A percentile compares a stretch with the other conserved stretches of the same genome.
phyloP scores from a whole-genome alignment of 2,888 invertebrate species.

The Tanytarsus gracilentus region DNA sequence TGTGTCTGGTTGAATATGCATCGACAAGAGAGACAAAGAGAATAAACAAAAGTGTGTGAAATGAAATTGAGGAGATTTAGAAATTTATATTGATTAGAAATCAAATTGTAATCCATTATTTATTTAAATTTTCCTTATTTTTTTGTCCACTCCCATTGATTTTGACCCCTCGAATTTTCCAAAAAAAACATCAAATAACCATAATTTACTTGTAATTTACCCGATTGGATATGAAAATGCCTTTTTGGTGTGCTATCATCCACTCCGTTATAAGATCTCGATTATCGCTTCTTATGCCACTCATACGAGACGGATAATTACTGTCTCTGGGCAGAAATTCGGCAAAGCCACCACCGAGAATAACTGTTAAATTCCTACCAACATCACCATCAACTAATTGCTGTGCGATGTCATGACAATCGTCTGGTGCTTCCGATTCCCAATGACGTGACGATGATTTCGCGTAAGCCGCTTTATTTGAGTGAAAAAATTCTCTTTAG shows the following conservation, averaged over 20 bases:
- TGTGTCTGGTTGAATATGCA: too few species aligned
- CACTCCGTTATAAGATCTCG: constrained; percentile 18
- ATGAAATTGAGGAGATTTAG: too few species aligned
- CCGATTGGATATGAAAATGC: constrained; percentile 33
- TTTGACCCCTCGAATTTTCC: too few species aligned
- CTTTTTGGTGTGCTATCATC: neutral
- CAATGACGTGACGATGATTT: constrained; percentile 56
- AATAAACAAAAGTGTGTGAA: too few species aligned
- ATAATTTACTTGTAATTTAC: too few species aligned
- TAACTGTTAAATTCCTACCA: constrained; percentile 44
- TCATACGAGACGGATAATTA: neutral
- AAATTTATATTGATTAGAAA: too few species aligned
- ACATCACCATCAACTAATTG: constrained; percentile 54
- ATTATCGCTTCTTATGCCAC: neutral
- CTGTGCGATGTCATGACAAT: constrained; percentile 56
- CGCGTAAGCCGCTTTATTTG: constrained; percentile 46
- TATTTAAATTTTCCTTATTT: too few species aligned
- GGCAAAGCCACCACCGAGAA: constrained; percentile 44
- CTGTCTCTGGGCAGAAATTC: constrained; percentile 33
- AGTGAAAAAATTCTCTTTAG: neutral
- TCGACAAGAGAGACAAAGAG: too few species aligned
- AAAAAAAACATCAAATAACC: too few species aligned
- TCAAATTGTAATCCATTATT: too few species aligned
- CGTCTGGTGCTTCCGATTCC: constrained; percentile 46
- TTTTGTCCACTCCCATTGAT: too few species aligned